Evolutionary conservation across 2,888 invertebrate species (phyloP).

Genomic region (Spialia ferax): DNA sequence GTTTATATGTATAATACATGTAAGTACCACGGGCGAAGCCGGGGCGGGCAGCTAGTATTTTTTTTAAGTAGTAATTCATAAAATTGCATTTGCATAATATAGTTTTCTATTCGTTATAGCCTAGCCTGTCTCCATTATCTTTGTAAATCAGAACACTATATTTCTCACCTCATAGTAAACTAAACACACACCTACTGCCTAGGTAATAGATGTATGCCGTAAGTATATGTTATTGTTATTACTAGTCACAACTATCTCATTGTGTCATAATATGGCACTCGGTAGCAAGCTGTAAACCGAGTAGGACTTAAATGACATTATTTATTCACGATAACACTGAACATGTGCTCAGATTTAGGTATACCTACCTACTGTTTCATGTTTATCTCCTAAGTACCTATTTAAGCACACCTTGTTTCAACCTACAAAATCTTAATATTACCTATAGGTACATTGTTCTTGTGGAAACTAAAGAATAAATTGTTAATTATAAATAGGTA

Average conservation of each 20-base stretch:
- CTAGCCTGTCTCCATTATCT: background rate
- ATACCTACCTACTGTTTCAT: conserved; percentile 20
- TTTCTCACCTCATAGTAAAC: background rate
- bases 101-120: too few species aligned
- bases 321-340: conserved; percentile 53
- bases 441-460: too few species aligned
- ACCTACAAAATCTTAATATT: background rate
- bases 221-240: background rate
- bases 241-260: background rate
- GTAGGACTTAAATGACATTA: conserved; percentile 52
- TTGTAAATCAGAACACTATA: background rate
- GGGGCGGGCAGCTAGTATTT: too few species aligned
- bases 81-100: too few species aligned
- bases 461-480: background rate
- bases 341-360: conserved; percentile 31
- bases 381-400: conserved; percentile 1
- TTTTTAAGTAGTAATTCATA: too few species aligned
- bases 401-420: background rate
- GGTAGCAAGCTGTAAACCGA: conserved; percentile 39
- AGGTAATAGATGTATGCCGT: background rate
- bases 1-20: too few species aligned
- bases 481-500: background rate
- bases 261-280: background rate
- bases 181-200: background rate
- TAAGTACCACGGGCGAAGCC: too few species aligned